These are phyloP conservation scores for Cyprinodon brontotheroides DNA, from an alignment of 2,113 vertebrate genomes.

Conservation along the genomic window DNA sequence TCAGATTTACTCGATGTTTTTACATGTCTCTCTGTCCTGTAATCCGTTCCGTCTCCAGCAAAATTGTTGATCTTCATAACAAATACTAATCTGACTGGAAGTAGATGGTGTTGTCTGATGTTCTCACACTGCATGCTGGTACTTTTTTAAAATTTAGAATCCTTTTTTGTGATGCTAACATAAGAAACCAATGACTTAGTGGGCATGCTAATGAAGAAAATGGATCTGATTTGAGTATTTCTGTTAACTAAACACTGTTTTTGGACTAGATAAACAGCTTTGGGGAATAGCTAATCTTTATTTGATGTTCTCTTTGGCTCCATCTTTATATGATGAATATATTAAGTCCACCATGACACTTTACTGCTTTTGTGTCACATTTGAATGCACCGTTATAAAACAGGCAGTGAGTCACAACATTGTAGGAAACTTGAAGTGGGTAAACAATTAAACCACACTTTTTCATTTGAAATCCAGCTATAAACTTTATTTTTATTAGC, in stretches of 20 bases:
- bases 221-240: not conserved
- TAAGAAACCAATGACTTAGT: not conserved
- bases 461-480: not conserved
- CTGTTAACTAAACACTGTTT: not conserved
- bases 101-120: conserved; percentile 15
- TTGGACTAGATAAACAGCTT: conserved; percentile 7
- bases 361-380: not conserved
- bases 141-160: not conserved
- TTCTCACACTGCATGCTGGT: conserved; percentile 59
- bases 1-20: conserved; percentile 74
- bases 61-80: conserved; percentile 34
- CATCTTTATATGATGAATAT: not conserved
- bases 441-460: not conserved
- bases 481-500: too few species aligned
- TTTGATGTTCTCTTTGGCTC: not conserved
- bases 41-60: conserved; percentile 39
- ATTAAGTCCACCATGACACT: not conserved
- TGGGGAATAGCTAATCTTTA: not conserved
- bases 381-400: not conserved
- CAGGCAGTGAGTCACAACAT: not conserved
- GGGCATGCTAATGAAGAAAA: not conserved
- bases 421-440: not conserved
- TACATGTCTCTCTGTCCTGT: conserved; percentile 56
- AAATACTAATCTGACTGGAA: conserved; percentile 51
- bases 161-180: conserved; percentile 10